Base-by-base conservation (phyloP, 2,113 vertebrate genomes). In the Felis chaus region DNA sequence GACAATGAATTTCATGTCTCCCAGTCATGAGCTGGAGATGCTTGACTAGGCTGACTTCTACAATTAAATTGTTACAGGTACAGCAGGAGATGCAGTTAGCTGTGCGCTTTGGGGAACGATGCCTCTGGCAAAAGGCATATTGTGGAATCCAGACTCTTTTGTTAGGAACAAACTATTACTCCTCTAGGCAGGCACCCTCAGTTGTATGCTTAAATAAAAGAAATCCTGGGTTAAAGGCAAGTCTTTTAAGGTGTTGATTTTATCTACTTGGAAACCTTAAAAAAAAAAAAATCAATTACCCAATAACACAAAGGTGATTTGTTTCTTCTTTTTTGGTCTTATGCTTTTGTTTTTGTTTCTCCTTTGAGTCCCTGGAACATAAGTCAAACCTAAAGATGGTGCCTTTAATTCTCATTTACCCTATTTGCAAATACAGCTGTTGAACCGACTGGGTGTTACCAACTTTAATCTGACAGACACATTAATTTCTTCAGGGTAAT, bases 1-100 rank as follows among this genome's bases (percentile, higher is more conserved):
- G 99, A 99, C 99, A 99, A 99, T 99, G 99, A 99, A 99, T 99
- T 99, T 99, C 99, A 99, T 99, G 99, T 99, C 99, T 99, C 99
- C 99, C 99, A 99, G 99, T 99, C 99, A 99, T 99, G 98, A 99
- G 99, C 98, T 57, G 95, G 99, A 99, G 99, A 99, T 99, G 99
- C 99, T 99, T 99, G 99, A 99, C 99, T 99, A 99, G 99, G 99
- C 99, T 99, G 99, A 99, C 99, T 99, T 98, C 98, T 99, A 99
- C 99, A 99, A 99, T 99, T 99, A 99, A 99, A 99, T 99, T 99
- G 99, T 99, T 99, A 99, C 99, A 99, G 99, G 99, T 99, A 99
- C 98, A 98, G 99, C 99, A 98, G 99, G 99, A 99, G 99, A 98
- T 15, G 97, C 98, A 99, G 99, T 99, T 99, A 99, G 98, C 98